Evolutionary conservation across 2,113 vertebrate species (phyloP).

Genomic region (Semnornis frantzii): DNA sequence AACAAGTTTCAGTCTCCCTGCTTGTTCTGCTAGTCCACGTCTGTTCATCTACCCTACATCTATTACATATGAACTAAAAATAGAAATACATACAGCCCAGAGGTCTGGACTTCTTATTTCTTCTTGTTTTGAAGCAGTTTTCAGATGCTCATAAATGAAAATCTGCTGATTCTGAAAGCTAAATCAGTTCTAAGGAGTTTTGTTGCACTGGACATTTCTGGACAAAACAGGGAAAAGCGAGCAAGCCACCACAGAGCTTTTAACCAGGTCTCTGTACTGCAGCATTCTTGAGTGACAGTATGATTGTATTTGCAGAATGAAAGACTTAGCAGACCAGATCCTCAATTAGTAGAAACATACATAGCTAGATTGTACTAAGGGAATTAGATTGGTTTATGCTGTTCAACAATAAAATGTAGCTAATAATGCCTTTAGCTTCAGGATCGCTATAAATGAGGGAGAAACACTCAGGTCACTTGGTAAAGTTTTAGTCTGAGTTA

Average conservation of each 20-base stretch:
- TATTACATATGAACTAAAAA: neutral
- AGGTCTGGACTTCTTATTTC: neutral
- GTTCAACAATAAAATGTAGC: neutral
- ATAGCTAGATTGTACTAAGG: neutral
- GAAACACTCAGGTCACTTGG: neutral
- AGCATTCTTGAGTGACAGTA: neutral
- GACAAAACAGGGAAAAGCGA: neutral
- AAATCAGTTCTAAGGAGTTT: neutral
- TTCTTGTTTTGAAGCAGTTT: neutral
- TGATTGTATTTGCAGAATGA: neutral
- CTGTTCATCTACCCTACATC: neutral
- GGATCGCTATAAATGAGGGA: too few relatives aligned
- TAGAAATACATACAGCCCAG: neutral
- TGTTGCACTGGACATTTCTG: neutral
- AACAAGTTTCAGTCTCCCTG: neutral
- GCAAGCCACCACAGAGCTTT: neutral
- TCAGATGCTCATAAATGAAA: neutral
- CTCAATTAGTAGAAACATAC: neutral
- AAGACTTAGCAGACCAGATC: neutral
- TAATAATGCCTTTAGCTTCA: neutral
- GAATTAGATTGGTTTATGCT: neutral
- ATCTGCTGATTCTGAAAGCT: neutral
- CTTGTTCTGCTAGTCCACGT: neutral
- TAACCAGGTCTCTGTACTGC: neutral
- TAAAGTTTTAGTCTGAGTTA: neutral